Conservation (phyloP, 2,113 vertebrate genomes). For the Xiphophorus couchianus region DNA sequence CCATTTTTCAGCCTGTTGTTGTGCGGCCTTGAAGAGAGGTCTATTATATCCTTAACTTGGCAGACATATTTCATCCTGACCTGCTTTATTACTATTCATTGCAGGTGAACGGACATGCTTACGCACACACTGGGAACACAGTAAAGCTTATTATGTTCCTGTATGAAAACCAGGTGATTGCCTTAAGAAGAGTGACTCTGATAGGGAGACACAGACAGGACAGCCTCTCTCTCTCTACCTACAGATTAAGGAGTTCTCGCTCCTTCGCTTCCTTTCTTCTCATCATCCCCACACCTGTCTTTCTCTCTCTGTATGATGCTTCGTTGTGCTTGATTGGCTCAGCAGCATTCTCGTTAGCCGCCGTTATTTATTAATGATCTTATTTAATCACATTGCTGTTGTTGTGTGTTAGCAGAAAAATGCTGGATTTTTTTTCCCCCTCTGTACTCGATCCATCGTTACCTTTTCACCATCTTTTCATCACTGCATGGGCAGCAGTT, state of each 20-base stretch:
- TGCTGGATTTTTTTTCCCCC: background rate
- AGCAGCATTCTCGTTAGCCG: conserved; percentile 26
- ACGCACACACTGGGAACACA: conserved; percentile 9
- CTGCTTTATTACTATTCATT: conserved; percentile 64
- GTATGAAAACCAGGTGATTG: conserved; percentile 62
- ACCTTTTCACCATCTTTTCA: conserved; percentile 23
- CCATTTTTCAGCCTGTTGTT: conserved; percentile 69
- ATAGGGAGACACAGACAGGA: conserved; percentile 64
- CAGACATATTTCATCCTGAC: conserved; percentile 66
- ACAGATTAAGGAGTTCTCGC: conserved; percentile 60
- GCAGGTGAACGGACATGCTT: conserved; percentile 33
- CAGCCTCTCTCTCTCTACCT: conserved; percentile 54
- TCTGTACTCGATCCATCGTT: conserved; percentile 9
- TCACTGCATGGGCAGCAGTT: conserved; percentile 31
- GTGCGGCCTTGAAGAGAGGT: conserved; percentile 63
- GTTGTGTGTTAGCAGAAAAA: background rate
- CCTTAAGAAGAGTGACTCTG: conserved; percentile 67
- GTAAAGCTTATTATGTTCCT: conserved; percentile 68
- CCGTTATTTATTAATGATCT: conserved; percentile 31
- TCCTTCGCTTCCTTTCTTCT: conserved; percentile 39
- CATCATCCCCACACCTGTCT: conserved; percentile 14
- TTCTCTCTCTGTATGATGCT: background rate
- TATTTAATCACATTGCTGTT: conserved; percentile 24
- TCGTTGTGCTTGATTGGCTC: conserved; percentile 21
- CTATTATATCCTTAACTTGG: conserved; percentile 68